Conservation (phyloP, 1,140 invertebrate species). For the Macrotrachela quadricornifera region DNA sequence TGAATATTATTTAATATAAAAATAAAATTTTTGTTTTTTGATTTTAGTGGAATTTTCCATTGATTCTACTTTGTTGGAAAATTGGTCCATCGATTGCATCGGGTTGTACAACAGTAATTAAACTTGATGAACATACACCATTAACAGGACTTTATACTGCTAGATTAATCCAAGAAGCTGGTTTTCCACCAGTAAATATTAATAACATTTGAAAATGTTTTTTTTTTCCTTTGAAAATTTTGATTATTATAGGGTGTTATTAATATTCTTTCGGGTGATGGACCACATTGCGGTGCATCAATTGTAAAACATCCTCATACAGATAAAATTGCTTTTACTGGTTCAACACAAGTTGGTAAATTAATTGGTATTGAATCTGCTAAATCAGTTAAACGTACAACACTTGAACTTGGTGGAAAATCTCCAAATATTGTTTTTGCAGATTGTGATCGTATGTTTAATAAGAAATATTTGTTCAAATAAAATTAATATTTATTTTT, state of each 20-base stretch:
- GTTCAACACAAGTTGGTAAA: conserved; percentile 59
- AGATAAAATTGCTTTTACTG: conserved; percentile 54
- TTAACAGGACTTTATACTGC: conserved; percentile 59
- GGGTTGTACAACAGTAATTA: conserved; percentile 67
- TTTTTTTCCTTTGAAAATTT: background rate
- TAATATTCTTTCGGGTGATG: conserved; percentile 14
- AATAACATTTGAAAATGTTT: too few relatives aligned
- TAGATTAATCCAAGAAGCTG: conserved; percentile 47
- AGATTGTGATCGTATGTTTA: conserved; percentile 54
- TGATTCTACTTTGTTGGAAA: conserved; percentile 89
- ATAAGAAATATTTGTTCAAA: conserved; percentile 33
- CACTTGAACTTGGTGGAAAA: conserved; percentile 72
- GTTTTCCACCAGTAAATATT: conserved; percentile 27
- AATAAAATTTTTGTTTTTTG: too few relatives aligned
- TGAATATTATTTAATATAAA: too few relatives aligned
- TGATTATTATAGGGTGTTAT: conserved; percentile 10
- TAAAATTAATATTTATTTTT: conserved; percentile 41
- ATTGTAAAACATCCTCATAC: conserved; percentile 20
- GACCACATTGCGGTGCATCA: conserved; percentile 20
- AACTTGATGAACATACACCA: conserved; percentile 81
- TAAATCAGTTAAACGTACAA: conserved; percentile 58
- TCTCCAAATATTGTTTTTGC: conserved; percentile 64
- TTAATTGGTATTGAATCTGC: conserved; percentile 49
- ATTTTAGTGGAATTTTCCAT: conserved; percentile 42
- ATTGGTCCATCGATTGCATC: conserved; percentile 62